Conservation (phyloP, 2,113 vertebrate genomes). For the Sebastes fasciatus region DNA sequence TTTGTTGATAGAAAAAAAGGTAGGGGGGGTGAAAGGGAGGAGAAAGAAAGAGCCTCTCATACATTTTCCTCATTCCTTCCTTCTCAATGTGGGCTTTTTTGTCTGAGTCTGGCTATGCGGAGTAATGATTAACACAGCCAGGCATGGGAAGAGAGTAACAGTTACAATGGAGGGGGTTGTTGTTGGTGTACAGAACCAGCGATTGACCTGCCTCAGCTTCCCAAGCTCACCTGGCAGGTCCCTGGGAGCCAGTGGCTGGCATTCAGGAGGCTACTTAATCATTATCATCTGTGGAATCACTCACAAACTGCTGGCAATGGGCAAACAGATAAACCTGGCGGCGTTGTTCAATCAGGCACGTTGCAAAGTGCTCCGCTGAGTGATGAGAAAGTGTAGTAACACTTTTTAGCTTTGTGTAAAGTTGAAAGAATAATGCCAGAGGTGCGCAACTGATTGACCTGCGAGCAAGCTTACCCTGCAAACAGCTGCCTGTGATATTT, state of each 20-base stretch:
- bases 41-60: constrained; percentile 48
- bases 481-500: constrained; percentile 55
- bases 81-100: constrained; percentile 62
- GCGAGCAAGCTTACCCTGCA: constrained; percentile 38
- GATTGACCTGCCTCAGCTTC: constrained; percentile 71
- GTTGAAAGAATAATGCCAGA: constrained; percentile 34
- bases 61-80: constrained; percentile 76
- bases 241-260: constrained; percentile 69
- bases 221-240: constrained; percentile 78
- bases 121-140: constrained; percentile 86
- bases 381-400: constrained; percentile 63
- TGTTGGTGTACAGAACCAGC: constrained; percentile 58
- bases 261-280: constrained; percentile 83
- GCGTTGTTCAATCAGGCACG: constrained; percentile 64
- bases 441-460: constrained; percentile 53
- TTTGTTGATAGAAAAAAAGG: constrained; percentile 64
- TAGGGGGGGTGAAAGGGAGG: not conserved
- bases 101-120: constrained; percentile 49
- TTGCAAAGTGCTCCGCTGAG: constrained; percentile 55
- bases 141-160: constrained; percentile 80
- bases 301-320: constrained; percentile 68
- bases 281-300: constrained; percentile 77
- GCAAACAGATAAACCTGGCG: constrained; percentile 82
- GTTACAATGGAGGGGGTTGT: constrained; percentile 85
- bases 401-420: constrained; percentile 62